Conservation (phyloP, 2,113 vertebrate species). For the Macquaria australasica region DNA sequence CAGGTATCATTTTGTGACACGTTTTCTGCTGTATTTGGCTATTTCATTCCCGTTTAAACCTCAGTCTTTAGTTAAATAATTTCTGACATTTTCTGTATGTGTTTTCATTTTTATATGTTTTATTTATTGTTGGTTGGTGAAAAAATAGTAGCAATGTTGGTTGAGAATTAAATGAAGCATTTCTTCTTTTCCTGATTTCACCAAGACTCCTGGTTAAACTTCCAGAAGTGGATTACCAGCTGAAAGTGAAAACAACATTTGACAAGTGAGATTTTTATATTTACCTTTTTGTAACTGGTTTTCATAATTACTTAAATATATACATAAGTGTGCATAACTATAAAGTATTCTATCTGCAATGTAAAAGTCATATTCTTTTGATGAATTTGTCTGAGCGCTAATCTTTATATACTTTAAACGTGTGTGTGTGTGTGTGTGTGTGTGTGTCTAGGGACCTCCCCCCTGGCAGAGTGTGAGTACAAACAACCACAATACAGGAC, state of each 20-base stretch:
- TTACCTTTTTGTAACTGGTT: neutral
- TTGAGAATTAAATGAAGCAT: neutral
- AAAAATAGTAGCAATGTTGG: neutral
- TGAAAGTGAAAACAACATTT: conserved; percentile 97
- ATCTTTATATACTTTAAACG: conserved; percentile 68
- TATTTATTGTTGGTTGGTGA: neutral
- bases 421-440: conserved; percentile 30
- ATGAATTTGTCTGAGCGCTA: neutral
- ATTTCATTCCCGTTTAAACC: neutral
- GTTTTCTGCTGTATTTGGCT: no score
- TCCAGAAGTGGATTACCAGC: conserved; percentile 96
- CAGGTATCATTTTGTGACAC: conserved; percentile 83
- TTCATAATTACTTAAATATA: neutral
- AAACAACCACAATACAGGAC: conserved; percentile 22
- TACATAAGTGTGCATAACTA: neutral
- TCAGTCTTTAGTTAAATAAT: neutral
- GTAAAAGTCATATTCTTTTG: neutral
- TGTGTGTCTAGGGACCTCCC: conserved; percentile 90
- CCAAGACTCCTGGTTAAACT: conserved; percentile 94
- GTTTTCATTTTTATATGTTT: neutral
- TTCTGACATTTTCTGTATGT: neutral
- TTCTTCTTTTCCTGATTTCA: conserved; percentile 38
- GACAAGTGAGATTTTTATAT: conserved; percentile 90
- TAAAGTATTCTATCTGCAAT: neutral
- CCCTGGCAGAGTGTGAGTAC: conserved; percentile 92